Evolutionary conservation across 2,113 vertebrate genomes (phyloP).

Genomic region (human (Homo sapiens)): DNA sequence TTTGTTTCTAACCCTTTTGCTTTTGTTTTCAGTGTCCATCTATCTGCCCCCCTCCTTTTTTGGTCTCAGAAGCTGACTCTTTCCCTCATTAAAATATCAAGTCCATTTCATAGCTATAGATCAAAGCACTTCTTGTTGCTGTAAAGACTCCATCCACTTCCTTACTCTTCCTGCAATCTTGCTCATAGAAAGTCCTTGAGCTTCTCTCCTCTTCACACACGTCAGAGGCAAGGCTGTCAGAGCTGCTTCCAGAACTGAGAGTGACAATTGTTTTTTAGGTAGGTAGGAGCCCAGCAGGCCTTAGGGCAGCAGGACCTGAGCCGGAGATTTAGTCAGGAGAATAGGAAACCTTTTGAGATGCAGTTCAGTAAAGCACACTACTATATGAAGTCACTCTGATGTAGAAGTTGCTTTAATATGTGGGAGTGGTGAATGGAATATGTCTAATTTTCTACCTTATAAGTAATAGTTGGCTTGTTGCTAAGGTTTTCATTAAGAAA

Average conservation of each 20-base stretch:
- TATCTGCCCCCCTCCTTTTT: neutral
- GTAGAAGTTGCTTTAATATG: neutral
- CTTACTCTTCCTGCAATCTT: neutral
- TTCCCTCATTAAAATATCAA: neutral
- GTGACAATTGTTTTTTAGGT: neutral
- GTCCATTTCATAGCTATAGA: neutral
- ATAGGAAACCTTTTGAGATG: neutral
- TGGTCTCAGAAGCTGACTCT: neutral
- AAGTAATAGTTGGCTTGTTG: neutral
- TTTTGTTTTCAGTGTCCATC: neutral
- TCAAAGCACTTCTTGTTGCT: neutral
- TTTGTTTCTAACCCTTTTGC: neutral
- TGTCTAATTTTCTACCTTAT: neutral
- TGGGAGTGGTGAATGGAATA: neutral
- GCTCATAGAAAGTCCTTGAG: neutral
- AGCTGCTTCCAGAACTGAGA: neutral
- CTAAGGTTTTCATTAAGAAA: slow-evolving; percentile 22
- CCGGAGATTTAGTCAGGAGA: neutral
- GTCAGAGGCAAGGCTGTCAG: neutral
- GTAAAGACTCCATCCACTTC: neutral
- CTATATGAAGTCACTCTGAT: neutral
- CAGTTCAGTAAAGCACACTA: neutral
- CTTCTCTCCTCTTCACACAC: neutral
- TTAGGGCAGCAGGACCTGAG: neutral
- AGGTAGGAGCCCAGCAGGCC: neutral